These are phyloP conservation scores for Puntigrus tetrazona DNA, from an alignment of 2,113 vertebrate genomes.

Conservation along the genomic window DNA sequence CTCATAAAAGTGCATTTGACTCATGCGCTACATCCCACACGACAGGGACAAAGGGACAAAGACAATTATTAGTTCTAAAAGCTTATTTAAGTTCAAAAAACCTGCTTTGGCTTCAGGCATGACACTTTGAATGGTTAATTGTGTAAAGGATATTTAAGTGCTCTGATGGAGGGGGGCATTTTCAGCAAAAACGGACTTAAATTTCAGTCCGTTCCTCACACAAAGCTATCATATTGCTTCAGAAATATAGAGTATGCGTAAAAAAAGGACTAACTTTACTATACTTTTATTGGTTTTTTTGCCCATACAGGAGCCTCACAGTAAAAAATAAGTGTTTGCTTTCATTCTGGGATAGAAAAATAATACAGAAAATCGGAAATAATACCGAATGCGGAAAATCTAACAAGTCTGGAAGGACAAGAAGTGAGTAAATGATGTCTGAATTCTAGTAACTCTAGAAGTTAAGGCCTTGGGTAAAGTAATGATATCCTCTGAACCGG, in stretches of 20 bases:
- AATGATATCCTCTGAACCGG: background rate
- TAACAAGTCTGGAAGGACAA: background rate
- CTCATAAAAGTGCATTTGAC: background rate
- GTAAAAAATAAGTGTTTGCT: conserved; percentile 4
- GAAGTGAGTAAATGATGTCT: background rate
- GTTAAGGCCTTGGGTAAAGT: conserved; percentile 7
- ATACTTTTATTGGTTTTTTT: background rate
- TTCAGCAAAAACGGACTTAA: background rate
- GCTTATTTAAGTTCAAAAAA: background rate
- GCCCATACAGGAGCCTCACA: background rate
- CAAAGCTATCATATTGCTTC: background rate
- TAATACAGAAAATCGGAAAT: background rate
- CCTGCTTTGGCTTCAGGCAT: background rate
- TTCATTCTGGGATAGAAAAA: background rate
- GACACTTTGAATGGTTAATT: background rate
- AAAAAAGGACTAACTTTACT: background rate
- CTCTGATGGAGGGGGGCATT: background rate
- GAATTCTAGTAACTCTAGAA: conserved; percentile 11
- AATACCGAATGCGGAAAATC: background rate
- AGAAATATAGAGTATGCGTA: background rate
- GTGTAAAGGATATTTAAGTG: background rate
- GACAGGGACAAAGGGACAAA: background rate
- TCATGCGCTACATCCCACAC: background rate
- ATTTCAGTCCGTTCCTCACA: conserved; percentile 5
- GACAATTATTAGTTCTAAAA: background rate